These are phyloP conservation scores for Dipodomys merriami DNA, from an alignment of 2,113 vertebrate genomes.

Conservation along the genomic window DNA sequence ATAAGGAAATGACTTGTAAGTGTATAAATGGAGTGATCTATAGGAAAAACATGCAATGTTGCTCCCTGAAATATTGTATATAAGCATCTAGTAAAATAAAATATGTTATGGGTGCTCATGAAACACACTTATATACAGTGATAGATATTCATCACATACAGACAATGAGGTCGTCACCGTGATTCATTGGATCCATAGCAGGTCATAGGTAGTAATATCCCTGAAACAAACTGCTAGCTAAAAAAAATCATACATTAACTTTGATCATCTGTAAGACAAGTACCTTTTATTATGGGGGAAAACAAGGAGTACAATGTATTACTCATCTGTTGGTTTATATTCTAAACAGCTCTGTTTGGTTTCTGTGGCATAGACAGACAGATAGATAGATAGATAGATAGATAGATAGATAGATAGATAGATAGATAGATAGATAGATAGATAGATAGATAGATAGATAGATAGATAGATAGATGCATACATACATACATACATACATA, in stretches of 20 bases:
- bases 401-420: not conserved
- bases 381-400: not conserved
- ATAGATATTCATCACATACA: not conserved
- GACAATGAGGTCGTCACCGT: not conserved
- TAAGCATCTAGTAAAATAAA: not conserved
- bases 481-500: too few relatives aligned
- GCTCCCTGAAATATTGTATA: not conserved
- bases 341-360: not conserved
- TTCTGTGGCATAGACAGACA: not conserved
- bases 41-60: not conserved
- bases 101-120: not conserved
- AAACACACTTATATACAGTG: not conserved
- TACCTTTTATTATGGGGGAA: not conserved
- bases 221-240: not conserved
- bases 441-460: not conserved
- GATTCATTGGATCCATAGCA: not conserved
- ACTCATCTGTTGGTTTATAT: constrained; percentile 2
- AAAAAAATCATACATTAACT: not conserved
- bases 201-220: not conserved
- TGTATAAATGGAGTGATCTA: not conserved
- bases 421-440: not conserved
- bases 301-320: not conserved
- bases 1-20: not conserved
- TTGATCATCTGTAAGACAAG: not conserved
- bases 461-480: too few relatives aligned